Evolutionary conservation across 2,888 invertebrate species (phyloP).

Genomic region (Ophioninae sp.): DNA sequence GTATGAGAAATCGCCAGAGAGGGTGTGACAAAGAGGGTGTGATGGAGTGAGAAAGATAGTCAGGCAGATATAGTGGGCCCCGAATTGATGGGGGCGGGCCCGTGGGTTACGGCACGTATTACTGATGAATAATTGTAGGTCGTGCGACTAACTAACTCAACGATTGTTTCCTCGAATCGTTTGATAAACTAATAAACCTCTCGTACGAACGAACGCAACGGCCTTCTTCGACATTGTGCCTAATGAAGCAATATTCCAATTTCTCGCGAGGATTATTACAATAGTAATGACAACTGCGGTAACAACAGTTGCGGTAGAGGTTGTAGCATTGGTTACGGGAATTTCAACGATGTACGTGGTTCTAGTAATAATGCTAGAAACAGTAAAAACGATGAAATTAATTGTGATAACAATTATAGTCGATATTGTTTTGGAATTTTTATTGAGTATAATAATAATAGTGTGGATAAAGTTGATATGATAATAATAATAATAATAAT

Average conservation of each 20-base stretch:
- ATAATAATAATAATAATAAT: too few species aligned
- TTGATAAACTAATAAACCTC: conserved; percentile 58
- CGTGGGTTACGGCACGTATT: conserved; percentile 28
- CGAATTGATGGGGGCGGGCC: conserved; percentile 29
- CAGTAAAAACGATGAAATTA: not conserved
- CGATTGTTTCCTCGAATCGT: conserved; percentile 66
- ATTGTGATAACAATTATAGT: not conserved
- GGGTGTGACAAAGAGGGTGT: conserved; percentile 30
- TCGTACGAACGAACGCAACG: not conserved
- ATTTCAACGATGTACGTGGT: not conserved
- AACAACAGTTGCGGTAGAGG: not conserved
- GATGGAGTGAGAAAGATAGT: conserved; percentile 20
- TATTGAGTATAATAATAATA: not conserved
- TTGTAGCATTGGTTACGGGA: not conserved
- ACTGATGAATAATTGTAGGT: conserved; percentile 72
- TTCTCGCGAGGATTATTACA: not conserved
- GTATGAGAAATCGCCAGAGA: conserved; percentile 44
- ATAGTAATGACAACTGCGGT: not conserved
- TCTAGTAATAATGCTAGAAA: not conserved
- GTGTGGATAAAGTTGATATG: not conserved
- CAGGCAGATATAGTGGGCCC: not conserved
- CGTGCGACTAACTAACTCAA: conserved; percentile 70
- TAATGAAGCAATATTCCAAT: not conserved
- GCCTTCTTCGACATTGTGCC: not conserved
- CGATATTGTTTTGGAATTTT: not conserved